These are phyloP conservation scores for Onychomys torridus DNA, from an alignment of 2,797 vertebrate genomes.

Conservation along the genomic window DNA sequence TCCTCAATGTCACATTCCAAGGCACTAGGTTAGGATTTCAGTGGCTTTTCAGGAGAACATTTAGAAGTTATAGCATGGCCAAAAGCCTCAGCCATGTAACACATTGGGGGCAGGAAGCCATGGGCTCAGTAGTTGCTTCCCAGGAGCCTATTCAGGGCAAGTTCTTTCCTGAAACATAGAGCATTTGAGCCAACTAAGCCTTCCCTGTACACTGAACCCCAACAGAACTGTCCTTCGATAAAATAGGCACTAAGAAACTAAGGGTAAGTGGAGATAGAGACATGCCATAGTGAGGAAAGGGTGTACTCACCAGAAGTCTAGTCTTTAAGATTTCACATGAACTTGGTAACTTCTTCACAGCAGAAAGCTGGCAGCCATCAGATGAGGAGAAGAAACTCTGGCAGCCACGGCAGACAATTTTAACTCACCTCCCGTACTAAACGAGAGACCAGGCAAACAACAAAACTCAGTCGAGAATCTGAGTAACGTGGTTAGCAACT, in stretches of 20 bases:
- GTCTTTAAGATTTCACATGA: constrained; percentile 3
- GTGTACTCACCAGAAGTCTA: not conserved
- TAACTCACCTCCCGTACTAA: not conserved
- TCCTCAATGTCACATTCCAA: not conserved
- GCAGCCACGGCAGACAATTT: not conserved
- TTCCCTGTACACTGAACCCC: not conserved
- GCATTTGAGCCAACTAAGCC: not conserved
- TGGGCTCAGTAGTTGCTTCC: not conserved
- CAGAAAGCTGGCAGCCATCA: constrained; percentile 20
- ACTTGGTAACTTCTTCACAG: not conserved
- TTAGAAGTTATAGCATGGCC: not conserved
- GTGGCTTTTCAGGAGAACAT: not conserved
- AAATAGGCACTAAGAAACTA: not conserved
- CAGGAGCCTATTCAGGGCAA: too few relatives aligned
- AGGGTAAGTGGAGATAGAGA: not conserved
- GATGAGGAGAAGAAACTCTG: constrained; percentile 15
- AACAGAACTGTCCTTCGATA: not conserved
- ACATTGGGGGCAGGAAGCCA: not conserved
- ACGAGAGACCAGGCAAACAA: not conserved
- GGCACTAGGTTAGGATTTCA: not conserved
- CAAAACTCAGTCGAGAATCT: not conserved
- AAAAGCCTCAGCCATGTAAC: not conserved
- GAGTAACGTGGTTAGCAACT: not conserved
- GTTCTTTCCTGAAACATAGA: not conserved
- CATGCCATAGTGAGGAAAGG: too few relatives aligned